Evolutionary conservation across 1,140 invertebrate genomes (phyloP), one percentile per base, ranked within the genome.

Genomic region (Marisa cornuarietis): DNA sequence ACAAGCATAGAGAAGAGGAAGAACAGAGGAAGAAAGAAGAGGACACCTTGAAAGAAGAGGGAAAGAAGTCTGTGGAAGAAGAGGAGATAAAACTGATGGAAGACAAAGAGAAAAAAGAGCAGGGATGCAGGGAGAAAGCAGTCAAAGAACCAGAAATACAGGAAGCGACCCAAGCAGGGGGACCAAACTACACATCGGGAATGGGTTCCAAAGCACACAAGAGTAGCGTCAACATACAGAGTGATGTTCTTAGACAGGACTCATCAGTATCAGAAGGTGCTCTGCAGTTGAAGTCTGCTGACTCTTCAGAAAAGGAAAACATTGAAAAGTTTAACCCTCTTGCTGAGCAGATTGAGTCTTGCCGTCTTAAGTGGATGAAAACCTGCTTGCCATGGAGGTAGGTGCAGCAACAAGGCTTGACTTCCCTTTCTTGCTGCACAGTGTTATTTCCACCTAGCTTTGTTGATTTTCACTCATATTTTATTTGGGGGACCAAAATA

Each of bases 351-450:
- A 24, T 87, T 20, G 86, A 90, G 58, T 51, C 73, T 31, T 73
- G 79, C 14, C 68, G 88, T 58, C 74, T 87, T 14, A 76, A 71
- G 3, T 90, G 88, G 85, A 89, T 90, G 7, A 86, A 89, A 71
- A 82, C 82, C 20, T 90, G 88, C 82, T 75, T 82, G 16, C 86
- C 87, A 6, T 90, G 88, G 88, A 90, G 88, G 88, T 90, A 82
- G 72, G 71, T 76, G n/a, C 20, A 20, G 13, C 20, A 49, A 13
- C n/a, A 3, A 24, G 66, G 9, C 51, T 54, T 74, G 14, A 61
- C 42, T 61, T n/a, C 13, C 20, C 20, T 16, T 68, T 63, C 69
- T 11, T 68, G 24, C 54, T 76, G 5, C 22, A 52, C 61, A 16
- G 58, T 69, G 51, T n/a, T 54, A 22, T 71, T 20, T 63, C 20